Evolutionary conservation across 2,888 invertebrate genomes (phyloP).

Genomic region (Encarsia formosa): DNA sequence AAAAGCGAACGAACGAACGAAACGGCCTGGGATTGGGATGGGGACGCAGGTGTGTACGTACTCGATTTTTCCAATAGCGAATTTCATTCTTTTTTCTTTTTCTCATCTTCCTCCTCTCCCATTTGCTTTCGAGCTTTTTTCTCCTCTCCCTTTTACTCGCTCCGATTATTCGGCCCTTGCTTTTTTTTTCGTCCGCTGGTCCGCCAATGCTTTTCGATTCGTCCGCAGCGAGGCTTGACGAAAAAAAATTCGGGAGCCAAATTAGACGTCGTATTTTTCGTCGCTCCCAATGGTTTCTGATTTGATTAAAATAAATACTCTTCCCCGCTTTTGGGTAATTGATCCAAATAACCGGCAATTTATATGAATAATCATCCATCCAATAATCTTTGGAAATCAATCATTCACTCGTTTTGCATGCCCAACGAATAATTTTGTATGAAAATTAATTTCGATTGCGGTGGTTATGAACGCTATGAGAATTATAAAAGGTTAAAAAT

Average conservation of each 20-base stretch:
- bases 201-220: conserved; percentile 12
- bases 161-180: conserved; percentile 20
- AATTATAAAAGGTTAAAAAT: too few relatives aligned
- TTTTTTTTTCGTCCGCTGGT: neutral
- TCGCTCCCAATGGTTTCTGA: too few relatives aligned
- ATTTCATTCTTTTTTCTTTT: conserved; percentile 33
- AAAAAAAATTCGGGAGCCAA: conserved; percentile 8
- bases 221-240: conserved; percentile 4
- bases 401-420: too few relatives aligned
- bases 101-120: neutral
- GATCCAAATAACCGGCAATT: too few relatives aligned
- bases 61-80: conserved; percentile 41
- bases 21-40: conserved; percentile 1
- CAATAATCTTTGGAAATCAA: too few relatives aligned
- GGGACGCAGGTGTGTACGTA: too few relatives aligned
- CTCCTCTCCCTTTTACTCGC: conserved; percentile 27
- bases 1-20: conserved; percentile 11
- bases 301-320: too few relatives aligned
- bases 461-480: too few relatives aligned
- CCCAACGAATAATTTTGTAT: too few relatives aligned
- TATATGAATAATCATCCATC: too few relatives aligned
- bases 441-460: too few relatives aligned
- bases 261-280: conserved; percentile 18
- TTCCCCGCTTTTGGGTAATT: too few relatives aligned
- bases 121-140: conserved; percentile 27